These are phyloP conservation scores for Zaprionus nigranus DNA, from an alignment of 1,140 invertebrate genomes.

Conservation along the genomic window DNA sequence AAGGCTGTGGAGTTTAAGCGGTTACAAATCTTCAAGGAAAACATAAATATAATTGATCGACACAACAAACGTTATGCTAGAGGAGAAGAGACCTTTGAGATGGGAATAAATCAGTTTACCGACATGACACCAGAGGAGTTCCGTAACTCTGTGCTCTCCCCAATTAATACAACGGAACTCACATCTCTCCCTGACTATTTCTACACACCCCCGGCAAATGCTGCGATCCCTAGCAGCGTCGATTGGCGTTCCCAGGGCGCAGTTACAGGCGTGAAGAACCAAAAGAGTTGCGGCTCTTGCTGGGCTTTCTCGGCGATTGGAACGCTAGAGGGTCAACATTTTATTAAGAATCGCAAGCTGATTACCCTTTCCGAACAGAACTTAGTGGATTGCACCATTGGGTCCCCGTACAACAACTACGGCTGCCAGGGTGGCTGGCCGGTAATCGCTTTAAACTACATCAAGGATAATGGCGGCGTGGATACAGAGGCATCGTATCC, in stretches of 20 bases:
- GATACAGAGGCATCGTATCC: conserved; percentile 85
- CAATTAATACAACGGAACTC: neutral
- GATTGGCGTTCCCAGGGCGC: conserved; percentile 20
- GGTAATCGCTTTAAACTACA: conserved; percentile 89
- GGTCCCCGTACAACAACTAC: conserved; percentile 89
- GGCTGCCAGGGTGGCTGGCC: conserved; percentile 91
- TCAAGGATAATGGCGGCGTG: conserved; percentile 89
- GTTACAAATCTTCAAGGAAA: neutral
- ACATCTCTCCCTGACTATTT: no score
- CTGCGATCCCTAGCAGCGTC: neutral
- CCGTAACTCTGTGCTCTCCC: neutral
- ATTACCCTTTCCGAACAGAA: conserved; percentile 95
- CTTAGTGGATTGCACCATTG: conserved; percentile 92
- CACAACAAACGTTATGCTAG: neutral
- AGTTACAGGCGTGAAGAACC: conserved; percentile 86
- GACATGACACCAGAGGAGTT: conserved; percentile 1
- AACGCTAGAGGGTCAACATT: conserved; percentile 90
- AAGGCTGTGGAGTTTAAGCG: neutral
- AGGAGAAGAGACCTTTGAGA: conserved; percentile 4
- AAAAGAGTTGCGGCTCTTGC: conserved; percentile 94
- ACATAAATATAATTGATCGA: neutral
- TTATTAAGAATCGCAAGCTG: conserved; percentile 86
- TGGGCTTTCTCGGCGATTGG: conserved; percentile 97
- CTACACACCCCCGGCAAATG: neutral
- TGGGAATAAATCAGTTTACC: conserved; percentile 17